Conservation (phyloP, 2,797 vertebrate genomes). For the Malacoctenus gilli region DNA sequence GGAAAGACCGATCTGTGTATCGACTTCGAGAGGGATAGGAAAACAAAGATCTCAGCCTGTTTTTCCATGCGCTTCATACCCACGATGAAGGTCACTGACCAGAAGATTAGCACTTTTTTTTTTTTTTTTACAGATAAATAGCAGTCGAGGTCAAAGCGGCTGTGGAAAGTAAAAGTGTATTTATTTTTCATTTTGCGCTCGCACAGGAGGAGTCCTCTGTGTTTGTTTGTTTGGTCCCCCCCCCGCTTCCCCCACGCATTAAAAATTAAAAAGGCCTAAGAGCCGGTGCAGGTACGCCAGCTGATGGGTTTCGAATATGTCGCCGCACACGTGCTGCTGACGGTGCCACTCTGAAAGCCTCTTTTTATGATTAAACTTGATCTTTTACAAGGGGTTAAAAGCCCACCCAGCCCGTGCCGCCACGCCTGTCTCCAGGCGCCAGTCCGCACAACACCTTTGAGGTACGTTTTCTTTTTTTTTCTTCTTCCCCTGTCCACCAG, state of each 20-base stretch:
- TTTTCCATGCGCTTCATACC: neutral
- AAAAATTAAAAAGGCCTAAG: constrained; percentile 26
- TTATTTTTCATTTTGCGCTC: neutral
- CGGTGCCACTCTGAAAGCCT: constrained; percentile 17
- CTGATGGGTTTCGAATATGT: constrained; percentile 1
- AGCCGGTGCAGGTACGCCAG: constrained; percentile 1
- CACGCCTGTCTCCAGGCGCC: constrained; percentile 22
- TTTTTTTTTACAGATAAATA: constrained; percentile 8
- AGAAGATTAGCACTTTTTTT: neutral
- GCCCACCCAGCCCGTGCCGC: constrained; percentile 31
- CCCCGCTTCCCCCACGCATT: no score
- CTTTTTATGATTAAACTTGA: constrained; percentile 55
- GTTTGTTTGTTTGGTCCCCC: no score
- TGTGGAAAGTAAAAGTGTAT: neutral
- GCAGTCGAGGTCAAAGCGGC: neutral
- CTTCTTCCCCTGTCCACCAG: constrained; percentile 50
- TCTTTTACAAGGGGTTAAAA: constrained; percentile 26
- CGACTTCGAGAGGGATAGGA: neutral
- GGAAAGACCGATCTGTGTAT: neutral
- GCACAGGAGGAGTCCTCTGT: neutral
- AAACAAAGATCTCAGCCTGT: constrained; percentile 4
- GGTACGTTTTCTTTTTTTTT: constrained; percentile 35
- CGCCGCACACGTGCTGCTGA: constrained; percentile 34
- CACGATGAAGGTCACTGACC: constrained; percentile 10
- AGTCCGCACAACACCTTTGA: constrained; percentile 28